These are phyloP conservation scores for Chelidonichthys spinosus DNA, from an alignment of 2,797 vertebrate genomes.

Conservation along the genomic window DNA sequence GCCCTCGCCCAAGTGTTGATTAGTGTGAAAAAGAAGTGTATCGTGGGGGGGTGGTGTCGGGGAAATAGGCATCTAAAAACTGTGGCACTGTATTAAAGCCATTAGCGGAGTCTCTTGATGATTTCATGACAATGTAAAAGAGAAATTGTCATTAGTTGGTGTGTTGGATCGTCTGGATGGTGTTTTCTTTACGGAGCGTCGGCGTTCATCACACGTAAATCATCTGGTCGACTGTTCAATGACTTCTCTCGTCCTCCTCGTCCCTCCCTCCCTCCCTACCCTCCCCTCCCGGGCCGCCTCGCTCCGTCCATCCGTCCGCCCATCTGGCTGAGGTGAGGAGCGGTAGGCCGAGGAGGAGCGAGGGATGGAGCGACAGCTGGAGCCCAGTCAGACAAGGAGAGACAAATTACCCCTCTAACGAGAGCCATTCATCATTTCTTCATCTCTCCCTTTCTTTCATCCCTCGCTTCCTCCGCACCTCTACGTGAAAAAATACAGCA, in stretches of 20 bases:
- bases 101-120: constrained; percentile 46
- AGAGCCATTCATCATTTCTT: constrained; percentile 89
- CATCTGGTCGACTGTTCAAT: constrained; percentile 41
- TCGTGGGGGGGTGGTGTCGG: constrained; percentile 19
- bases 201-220: constrained; percentile 21
- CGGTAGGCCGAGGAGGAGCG: constrained; percentile 74
- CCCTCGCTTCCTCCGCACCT: constrained; percentile 64
- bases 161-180: no score
- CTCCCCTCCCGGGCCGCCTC: constrained; percentile 29
- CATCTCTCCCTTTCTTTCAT: constrained; percentile 64
- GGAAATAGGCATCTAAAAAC: constrained; percentile 9
- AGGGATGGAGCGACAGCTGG: constrained; percentile 88
- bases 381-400: constrained; percentile 88
- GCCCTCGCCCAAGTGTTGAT: constrained; percentile 72
- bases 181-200: constrained; percentile 20
- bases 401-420: constrained; percentile 90
- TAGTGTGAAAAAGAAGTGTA: constrained; percentile 67
- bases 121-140: constrained; percentile 43
- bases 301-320: constrained; percentile 77
- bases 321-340: constrained; percentile 85
- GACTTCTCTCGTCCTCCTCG: constrained; percentile 20
- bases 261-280: constrained; percentile 17
- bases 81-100: constrained; percentile 43
- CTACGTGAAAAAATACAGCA: constrained; percentile 33
- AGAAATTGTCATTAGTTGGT: constrained; percentile 36